phyloP scores from a whole-genome alignment of 1,140 invertebrate genomes.

The Tenebrio molitor region DNA sequence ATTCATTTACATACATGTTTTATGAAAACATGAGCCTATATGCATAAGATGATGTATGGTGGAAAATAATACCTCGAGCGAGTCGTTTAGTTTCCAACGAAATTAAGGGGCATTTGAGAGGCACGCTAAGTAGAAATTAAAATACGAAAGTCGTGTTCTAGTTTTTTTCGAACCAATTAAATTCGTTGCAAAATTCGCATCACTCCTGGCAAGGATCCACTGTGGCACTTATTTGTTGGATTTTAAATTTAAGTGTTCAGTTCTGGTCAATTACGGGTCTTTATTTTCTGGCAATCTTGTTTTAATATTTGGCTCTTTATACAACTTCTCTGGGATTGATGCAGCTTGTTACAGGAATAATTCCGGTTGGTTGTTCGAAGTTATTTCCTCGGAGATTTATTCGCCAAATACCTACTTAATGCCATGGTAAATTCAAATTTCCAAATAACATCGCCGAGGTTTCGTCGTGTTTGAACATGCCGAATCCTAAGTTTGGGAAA shows the following conservation, averaged over 20 bases:
- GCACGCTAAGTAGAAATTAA: not conserved
- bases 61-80: not conserved
- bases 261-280: constrained; percentile 9
- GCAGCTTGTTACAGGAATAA: constrained; percentile 7
- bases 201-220: not conserved
- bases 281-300: constrained; percentile 19
- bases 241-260: not conserved
- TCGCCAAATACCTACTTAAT: constrained; percentile 2
- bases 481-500: not conserved
- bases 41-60: constrained; percentile 7
- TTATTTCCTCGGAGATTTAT: constrained; percentile 4
- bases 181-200: not conserved
- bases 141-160: no score
- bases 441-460: not conserved
- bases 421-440: not conserved
- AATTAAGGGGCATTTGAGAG: not conserved
- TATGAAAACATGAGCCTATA: constrained; percentile 14
- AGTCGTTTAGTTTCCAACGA: not conserved
- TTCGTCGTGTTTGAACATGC: not conserved
- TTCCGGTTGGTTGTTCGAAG: not conserved
- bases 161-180: not conserved
- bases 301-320: constrained; percentile 24
- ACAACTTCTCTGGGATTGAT: not conserved
- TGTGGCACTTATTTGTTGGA: not conserved
- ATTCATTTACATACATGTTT: constrained; percentile 28